Conservation (phyloP, 2,113 vertebrate genomes). For the Hyperoodon ampullatus region DNA sequence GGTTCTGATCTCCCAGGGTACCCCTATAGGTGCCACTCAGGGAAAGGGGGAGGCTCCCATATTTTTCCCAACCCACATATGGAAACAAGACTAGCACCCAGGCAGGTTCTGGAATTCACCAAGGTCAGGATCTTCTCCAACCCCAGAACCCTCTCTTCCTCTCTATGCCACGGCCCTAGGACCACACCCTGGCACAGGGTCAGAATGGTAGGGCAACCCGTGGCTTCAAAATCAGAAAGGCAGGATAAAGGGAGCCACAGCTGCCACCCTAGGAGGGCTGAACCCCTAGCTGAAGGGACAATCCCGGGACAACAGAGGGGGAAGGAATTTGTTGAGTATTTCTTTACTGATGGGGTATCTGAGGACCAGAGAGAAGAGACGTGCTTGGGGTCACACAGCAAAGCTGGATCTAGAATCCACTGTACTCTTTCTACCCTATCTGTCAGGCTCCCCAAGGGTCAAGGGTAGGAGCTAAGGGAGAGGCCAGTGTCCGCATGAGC, state of each 20-base stretch:
- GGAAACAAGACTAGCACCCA: neutral
- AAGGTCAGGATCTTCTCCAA: neutral
- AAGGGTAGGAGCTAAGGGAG: neutral
- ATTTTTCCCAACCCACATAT: neutral
- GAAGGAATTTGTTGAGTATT: neutral
- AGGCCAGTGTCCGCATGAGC: neutral
- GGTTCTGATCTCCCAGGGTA: neutral
- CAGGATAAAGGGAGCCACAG: neutral
- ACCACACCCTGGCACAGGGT: neutral
- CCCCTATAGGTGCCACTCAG: neutral
- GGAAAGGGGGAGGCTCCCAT: neutral
- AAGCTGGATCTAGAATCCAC: neutral
- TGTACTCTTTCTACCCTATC: neutral
- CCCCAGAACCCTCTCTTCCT: neutral
- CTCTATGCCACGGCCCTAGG: neutral
- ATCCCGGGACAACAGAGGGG: neutral
- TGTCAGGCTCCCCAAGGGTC: neutral
- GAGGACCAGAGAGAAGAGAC: neutral
- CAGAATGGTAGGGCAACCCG: neutral
- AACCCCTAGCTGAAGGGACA: neutral
- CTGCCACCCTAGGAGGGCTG: neutral
- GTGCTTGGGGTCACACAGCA: neutral
- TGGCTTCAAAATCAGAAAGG: neutral
- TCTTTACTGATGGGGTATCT: neutral
- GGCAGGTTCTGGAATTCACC: constrained; percentile 12